Percentiles rank a stretch among this genome's conserved stretches.
phyloP scores from a whole-genome alignment of 2,113 vertebrate genomes.

The Hypanus sabinus region DNA sequence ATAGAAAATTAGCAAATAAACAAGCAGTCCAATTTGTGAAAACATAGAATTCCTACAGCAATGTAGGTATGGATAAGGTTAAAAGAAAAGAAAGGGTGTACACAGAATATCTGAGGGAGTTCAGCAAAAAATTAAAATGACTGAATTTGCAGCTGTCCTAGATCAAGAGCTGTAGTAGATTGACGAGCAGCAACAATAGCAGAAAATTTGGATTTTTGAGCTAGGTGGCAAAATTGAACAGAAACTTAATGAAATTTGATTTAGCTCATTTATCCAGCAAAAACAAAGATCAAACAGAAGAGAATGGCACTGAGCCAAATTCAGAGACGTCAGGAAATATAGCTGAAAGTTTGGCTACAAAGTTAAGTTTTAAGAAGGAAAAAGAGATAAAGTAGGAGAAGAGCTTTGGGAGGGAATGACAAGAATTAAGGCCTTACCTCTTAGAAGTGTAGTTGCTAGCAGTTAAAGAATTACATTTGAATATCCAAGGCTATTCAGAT shows the following conservation, averaged over 20 bases:
- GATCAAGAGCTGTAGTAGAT: too few relatives aligned
- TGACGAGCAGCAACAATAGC: too few relatives aligned
- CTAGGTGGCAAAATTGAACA: too few relatives aligned
- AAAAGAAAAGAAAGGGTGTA: too few relatives aligned
- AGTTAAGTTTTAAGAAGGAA: not conserved
- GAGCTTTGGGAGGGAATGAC: not conserved
- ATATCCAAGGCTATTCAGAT: not conserved
- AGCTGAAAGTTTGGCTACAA: not conserved
- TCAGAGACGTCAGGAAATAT: not conserved
- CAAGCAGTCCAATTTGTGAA: too few relatives aligned
- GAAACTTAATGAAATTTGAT: not conserved
- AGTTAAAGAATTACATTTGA: not conserved
- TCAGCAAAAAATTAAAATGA: too few relatives aligned
- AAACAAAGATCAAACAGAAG: not conserved
- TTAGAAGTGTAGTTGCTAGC: not conserved
- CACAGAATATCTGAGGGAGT: too few relatives aligned
- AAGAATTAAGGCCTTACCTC: not conserved
- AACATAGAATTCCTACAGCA: too few relatives aligned
- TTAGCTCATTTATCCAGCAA: not conserved
- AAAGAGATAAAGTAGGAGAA: not conserved
- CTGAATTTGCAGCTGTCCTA: too few relatives aligned
- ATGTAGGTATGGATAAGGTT: too few relatives aligned
- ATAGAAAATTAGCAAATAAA: too few relatives aligned
- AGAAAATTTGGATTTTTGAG: too few relatives aligned
- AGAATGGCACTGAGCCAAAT: not conserved